Evolutionary conservation across 2,888 invertebrate genomes (phyloP).

Genomic region (Cosmia trapezina): DNA sequence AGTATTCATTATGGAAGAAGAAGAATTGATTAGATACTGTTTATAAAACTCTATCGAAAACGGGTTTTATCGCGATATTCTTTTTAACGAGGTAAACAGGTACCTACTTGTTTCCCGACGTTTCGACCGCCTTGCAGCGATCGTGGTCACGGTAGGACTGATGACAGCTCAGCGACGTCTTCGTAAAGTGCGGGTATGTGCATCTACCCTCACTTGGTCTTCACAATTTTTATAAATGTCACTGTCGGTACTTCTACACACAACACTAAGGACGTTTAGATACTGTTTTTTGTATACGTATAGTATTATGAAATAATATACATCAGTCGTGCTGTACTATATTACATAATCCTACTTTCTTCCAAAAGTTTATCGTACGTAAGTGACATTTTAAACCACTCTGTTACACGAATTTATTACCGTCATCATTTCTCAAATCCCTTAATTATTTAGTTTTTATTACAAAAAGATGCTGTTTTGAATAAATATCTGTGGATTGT

Average conservation of each 20-base stretch:
- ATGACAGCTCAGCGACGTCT: too few relatives aligned
- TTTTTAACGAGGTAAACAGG: too few relatives aligned
- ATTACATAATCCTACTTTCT: slow-evolving; percentile 20
- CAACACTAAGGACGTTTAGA: too few relatives aligned
- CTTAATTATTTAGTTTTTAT: slow-evolving; percentile 2
- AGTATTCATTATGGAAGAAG: not conserved
- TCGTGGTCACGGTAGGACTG: too few relatives aligned
- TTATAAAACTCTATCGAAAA: too few relatives aligned
- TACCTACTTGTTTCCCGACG: too few relatives aligned
- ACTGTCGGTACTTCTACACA: too few relatives aligned
- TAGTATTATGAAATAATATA: slow-evolving; percentile 18
- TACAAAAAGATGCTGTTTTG: slow-evolving; percentile 34
- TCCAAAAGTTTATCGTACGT: slow-evolving; percentile 28
- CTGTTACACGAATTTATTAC: slow-evolving; percentile 34
- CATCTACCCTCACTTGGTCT: too few relatives aligned
- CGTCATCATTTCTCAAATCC: slow-evolving; percentile 32
- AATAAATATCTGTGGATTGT: slow-evolving; percentile 29
- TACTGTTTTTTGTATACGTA: not conserved
- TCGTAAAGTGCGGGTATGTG: too few relatives aligned
- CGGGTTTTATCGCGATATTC: too few relatives aligned
- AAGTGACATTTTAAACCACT: slow-evolving; percentile 24
- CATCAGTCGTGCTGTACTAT: slow-evolving; percentile 20
- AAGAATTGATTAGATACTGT: not conserved
- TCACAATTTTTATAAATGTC: too few relatives aligned
- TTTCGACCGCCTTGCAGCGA: too few relatives aligned